Conservation (phyloP, 2,888 invertebrate genomes). For the Aphrophora alni region DNA sequence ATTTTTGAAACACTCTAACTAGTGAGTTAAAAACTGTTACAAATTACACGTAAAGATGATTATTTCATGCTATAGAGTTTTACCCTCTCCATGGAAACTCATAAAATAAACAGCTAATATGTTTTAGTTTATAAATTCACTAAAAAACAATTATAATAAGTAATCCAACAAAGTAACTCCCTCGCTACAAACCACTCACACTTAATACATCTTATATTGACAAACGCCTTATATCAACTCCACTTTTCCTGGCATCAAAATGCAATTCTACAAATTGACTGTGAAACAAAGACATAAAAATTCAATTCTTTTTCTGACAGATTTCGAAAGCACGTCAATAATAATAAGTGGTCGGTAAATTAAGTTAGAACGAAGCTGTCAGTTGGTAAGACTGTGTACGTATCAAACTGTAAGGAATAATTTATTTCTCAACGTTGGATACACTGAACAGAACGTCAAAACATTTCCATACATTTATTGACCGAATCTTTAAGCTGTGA, state of each 20-base stretch:
- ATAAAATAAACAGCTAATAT: too few relatives aligned
- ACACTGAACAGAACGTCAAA: neutral
- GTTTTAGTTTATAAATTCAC: too few relatives aligned
- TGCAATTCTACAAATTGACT: neutral
- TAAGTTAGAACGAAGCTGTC: neutral
- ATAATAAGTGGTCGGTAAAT: neutral
- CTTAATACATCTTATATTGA: too few relatives aligned
- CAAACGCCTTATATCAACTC: too few relatives aligned
- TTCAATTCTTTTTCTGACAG: neutral
- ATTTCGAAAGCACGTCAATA: neutral
- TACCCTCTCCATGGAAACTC: too few relatives aligned
- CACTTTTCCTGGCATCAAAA: neutral
- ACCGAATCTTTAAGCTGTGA: neutral
- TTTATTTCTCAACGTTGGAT: neutral
- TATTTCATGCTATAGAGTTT: too few relatives aligned
- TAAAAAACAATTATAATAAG: too few relatives aligned
- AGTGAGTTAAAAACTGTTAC: too few relatives aligned
- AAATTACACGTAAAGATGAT: too few relatives aligned
- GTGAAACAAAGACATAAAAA: neutral
- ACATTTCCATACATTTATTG: neutral
- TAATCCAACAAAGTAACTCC: too few relatives aligned
- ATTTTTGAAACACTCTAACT: too few relatives aligned
- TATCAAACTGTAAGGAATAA: neutral
- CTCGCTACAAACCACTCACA: too few relatives aligned
- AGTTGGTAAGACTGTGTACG: conserved; percentile 5